phyloP scores from a whole-genome alignment of 2,888 invertebrate species.

The Brassicogethes aeneus region DNA sequence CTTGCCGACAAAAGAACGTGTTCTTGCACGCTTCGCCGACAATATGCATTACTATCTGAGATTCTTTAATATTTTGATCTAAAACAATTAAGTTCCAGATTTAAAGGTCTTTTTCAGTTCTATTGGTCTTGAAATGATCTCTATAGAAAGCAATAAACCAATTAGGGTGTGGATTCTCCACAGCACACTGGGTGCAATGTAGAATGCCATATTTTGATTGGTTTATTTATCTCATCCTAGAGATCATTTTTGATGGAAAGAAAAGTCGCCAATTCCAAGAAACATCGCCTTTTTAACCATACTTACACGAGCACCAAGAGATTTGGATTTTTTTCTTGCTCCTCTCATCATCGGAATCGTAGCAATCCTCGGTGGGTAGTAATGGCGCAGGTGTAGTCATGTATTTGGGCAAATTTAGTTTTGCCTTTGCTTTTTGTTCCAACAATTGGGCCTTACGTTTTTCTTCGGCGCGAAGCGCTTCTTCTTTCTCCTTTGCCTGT shows the following conservation, averaged over 20 bases:
- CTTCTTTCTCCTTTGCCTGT: conserved; percentile 26
- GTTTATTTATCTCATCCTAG: too few relatives aligned
- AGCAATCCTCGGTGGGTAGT: conserved; percentile 48
- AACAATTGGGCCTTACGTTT: conserved; percentile 28
- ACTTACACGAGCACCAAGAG: too few relatives aligned
- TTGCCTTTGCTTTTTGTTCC: conserved; percentile 33
- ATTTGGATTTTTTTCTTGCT: too few relatives aligned
- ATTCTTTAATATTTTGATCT: conserved; percentile 22
- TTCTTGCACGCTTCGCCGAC: conserved; percentile 40
- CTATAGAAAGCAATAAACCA: too few relatives aligned
- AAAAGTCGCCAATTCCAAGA: too few relatives aligned
- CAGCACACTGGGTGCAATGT: too few relatives aligned
- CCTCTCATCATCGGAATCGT: conserved; percentile 46
- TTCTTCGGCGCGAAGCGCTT: conserved; percentile 4
- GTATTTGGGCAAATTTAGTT: conserved; percentile 28
- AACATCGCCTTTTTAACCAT: too few relatives aligned
- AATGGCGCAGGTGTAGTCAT: conserved; percentile 36
- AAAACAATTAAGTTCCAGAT: conserved; percentile 24
- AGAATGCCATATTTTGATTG: too few relatives aligned
- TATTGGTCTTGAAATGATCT: not conserved
- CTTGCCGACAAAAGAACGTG: conserved; percentile 52
- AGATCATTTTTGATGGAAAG: too few relatives aligned
- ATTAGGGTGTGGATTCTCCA: too few relatives aligned
- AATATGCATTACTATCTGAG: conserved; percentile 12
- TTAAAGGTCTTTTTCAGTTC: conserved; percentile 1